phyloP scores from a whole-genome alignment of 1,140 invertebrate species.

The Tetragnatha versicolor region DNA sequence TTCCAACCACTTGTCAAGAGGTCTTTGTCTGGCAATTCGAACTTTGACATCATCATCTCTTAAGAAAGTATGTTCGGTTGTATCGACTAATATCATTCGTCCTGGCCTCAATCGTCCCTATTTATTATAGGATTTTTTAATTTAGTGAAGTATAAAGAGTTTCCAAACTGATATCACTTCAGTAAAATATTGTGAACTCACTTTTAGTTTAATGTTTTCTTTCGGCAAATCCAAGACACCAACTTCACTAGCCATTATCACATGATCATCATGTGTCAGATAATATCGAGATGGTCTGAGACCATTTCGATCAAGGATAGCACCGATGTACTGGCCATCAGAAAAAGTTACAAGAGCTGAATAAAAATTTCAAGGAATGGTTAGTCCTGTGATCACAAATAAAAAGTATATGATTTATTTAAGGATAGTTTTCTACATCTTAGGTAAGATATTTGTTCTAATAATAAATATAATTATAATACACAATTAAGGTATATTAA shows the following conservation, averaged over 20 bases:
- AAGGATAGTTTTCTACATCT: no score
- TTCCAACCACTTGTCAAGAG: slow-evolving; percentile 88
- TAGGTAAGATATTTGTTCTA: no score
- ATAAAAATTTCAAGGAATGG: slow-evolving; percentile 20
- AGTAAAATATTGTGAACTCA: slow-evolving; percentile 65
- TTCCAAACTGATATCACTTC: no score
- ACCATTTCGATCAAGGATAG: slow-evolving; percentile 91
- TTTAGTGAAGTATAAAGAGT: no score
- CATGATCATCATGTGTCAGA: slow-evolving; percentile 90
- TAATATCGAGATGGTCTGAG: slow-evolving; percentile 97
- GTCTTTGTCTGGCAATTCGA: slow-evolving; percentile 83
- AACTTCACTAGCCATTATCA: slow-evolving; percentile 99
- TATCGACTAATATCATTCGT: slow-evolving; percentile 97
- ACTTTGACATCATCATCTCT: slow-evolving; percentile 93
- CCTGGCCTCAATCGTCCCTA: slow-evolving; percentile 97
- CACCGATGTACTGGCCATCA: slow-evolving; percentile 95
- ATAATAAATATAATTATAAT: no score
- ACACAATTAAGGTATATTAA: no score
- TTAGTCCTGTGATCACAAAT: no score
- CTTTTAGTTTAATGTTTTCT: slow-evolving; percentile 88
- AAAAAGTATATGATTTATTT: no score
- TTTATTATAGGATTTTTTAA: no score
- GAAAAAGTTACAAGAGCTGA: slow-evolving; percentile 96
- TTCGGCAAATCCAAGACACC: slow-evolving; percentile 95
- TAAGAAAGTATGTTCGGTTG: slow-evolving; percentile 86